Percentiles rank a stretch among this genome's conserved stretches.
Conservation (phyloP, 2,113 vertebrate genomes). For the Rhynchomys soricoides region DNA sequence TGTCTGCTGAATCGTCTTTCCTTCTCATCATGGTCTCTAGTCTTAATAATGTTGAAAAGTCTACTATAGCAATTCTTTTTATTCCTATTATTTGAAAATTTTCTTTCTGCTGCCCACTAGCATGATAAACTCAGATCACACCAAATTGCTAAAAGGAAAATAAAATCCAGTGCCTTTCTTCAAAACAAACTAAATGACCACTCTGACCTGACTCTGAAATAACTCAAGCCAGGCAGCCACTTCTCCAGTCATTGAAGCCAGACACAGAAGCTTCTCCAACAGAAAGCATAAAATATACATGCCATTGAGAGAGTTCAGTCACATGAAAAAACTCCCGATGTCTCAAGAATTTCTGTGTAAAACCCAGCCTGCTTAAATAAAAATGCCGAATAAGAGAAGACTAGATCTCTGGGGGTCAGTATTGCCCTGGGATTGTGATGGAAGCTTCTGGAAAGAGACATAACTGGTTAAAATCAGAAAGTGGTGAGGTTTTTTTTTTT, state of each 20-base stretch:
- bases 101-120: slow-evolving; percentile 30
- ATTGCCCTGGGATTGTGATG: background rate
- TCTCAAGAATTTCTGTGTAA: background rate
- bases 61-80: background rate
- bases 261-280: background rate
- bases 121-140: slow-evolving; percentile 37
- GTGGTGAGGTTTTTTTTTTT: background rate
- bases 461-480: background rate
- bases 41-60: slow-evolving; percentile 16
- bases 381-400: background rate
- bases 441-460: background rate
- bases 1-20: slow-evolving; percentile 5
- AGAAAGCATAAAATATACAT: background rate
- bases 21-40: background rate
- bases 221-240: background rate
- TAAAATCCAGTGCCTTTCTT: background rate
- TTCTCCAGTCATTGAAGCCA: background rate
- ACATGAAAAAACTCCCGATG: background rate
- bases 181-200: background rate
- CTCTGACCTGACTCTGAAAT: background rate
- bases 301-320: background rate
- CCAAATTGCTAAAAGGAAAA: background rate
- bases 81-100: background rate
- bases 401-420: background rate
- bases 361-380: background rate